Percentiles rank a stretch among this genome's conserved stretches.
Conservation (phyloP, 2,888 invertebrate genomes). For the Caenorhabditis sp. region DNA sequence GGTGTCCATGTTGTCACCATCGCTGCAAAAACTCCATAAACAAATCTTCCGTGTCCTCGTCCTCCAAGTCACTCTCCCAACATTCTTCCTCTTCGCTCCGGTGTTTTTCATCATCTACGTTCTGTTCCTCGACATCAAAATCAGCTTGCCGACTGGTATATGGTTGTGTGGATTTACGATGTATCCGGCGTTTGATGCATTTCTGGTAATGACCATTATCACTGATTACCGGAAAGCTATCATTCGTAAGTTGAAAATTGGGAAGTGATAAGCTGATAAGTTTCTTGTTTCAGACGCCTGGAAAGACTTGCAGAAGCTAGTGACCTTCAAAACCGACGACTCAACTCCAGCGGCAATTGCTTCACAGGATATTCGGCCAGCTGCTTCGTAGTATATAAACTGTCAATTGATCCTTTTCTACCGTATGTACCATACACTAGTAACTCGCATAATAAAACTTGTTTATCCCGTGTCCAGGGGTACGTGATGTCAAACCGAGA, state of each 20-base stretch:
- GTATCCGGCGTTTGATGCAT: constrained; percentile 33
- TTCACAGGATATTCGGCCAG: too few relatives aligned
- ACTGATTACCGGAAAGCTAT: constrained; percentile 28
- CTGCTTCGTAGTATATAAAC: too few relatives aligned
- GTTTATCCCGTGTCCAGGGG: too few relatives aligned
- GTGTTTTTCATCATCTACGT: constrained; percentile 15
- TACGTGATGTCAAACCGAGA: too few relatives aligned
- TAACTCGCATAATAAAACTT: too few relatives aligned
- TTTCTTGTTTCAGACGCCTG: neutral
- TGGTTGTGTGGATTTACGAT: constrained; percentile 16
- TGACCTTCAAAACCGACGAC: too few relatives aligned
- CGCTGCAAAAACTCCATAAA: constrained; percentile 11
- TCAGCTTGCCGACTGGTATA: constrained; percentile 25
- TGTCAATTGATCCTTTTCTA: too few relatives aligned
- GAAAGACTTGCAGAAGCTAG: neutral
- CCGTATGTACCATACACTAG: too few relatives aligned
- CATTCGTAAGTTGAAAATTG: neutral
- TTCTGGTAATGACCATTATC: constrained; percentile 31
- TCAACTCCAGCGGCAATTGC: too few relatives aligned
- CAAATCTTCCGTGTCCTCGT: constrained; percentile 28
- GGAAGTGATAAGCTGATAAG: neutral
- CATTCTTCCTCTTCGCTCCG: constrained; percentile 13
- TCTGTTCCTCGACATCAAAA: constrained; percentile 6
- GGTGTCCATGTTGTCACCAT: neutral
- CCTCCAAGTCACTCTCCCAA: constrained; percentile 26